These are phyloP conservation scores for Xenopus petersii DNA, from an alignment of 2,797 vertebrate genomes.

Conservation along the genomic window DNA sequence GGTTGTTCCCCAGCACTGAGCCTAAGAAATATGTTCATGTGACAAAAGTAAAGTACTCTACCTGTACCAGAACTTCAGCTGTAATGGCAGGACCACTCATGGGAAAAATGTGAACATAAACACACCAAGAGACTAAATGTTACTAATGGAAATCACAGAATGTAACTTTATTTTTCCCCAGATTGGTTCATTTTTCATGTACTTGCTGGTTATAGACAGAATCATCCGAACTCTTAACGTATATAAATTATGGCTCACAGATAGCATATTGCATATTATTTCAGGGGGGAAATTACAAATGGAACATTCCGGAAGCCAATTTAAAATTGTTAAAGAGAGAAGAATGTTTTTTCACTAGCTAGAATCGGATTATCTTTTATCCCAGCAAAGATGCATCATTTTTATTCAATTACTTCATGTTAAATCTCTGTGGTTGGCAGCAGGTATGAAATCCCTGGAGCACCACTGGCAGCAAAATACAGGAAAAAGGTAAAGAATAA, in stretches of 20 bases:
- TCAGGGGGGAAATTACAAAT: constrained; percentile 15
- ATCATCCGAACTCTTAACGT: neutral
- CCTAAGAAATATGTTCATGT: too few relatives aligned
- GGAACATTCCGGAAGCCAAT: constrained; percentile 17
- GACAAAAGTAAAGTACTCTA: too few relatives aligned
- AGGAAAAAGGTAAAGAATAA: constrained; percentile 38
- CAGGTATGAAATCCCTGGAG: constrained; percentile 39
- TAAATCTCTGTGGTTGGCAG: constrained; percentile 30
- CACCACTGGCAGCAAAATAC: constrained; percentile 29
- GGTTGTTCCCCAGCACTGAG: too few relatives aligned
- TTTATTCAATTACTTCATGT: constrained; percentile 43
- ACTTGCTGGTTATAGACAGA: neutral
- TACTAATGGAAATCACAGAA: too few relatives aligned
- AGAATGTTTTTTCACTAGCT: constrained; percentile 2
- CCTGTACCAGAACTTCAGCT: too few relatives aligned
- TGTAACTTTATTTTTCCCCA: neutral
- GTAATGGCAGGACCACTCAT: too few relatives aligned
- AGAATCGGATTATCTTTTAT: constrained; percentile 38
- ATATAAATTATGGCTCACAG: neutral
- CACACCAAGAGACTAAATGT: too few relatives aligned
- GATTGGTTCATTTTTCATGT: neutral
- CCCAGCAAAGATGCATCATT: constrained; percentile 33
- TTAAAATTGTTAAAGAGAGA: constrained; percentile 11
- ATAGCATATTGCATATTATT: constrained; percentile 18
- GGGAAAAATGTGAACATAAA: too few relatives aligned